Percentiles rank a stretch among this genome's conserved stretches.
phyloP scores from a whole-genome alignment of 2,888 invertebrate species.

The Augochlorella aurata region DNA sequence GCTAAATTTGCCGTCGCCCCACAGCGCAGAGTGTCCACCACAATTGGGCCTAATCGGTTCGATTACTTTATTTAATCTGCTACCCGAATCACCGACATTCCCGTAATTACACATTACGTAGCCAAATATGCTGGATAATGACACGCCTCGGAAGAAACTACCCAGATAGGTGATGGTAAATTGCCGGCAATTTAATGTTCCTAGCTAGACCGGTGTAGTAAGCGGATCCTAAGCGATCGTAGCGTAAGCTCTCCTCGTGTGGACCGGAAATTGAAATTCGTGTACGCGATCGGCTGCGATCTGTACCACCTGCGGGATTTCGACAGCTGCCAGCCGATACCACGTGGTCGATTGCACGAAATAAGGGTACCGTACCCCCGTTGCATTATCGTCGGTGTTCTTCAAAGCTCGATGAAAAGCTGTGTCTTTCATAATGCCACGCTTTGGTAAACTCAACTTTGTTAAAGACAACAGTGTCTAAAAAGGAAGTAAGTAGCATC shows the following conservation, averaged over 20 bases:
- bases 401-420: not conserved
- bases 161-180: constrained; percentile 22
- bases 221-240: constrained; percentile 29
- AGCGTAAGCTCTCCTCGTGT: constrained; percentile 23
- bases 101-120: constrained; percentile 6
- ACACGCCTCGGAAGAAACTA: constrained; percentile 6
- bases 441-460: not conserved
- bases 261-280: constrained; percentile 61
- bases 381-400: not conserved
- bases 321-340: constrained; percentile 56
- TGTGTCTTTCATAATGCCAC: not conserved
- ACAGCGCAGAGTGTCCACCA: not conserved
- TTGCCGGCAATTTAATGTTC: constrained; percentile 42
- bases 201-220: constrained; percentile 16
- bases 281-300: constrained; percentile 28
- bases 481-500: too few species aligned
- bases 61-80: constrained; percentile 5
- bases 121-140: constrained; percentile 11
- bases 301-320: constrained; percentile 58
- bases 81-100: not conserved
- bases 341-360: not conserved
- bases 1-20: not conserved
- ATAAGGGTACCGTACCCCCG: not conserved
- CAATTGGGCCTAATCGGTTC: constrained; percentile 1
- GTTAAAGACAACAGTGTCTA: too few species aligned